Conservation (phyloP, 2,888 invertebrate genomes). For the Mimas tiliae region DNA sequence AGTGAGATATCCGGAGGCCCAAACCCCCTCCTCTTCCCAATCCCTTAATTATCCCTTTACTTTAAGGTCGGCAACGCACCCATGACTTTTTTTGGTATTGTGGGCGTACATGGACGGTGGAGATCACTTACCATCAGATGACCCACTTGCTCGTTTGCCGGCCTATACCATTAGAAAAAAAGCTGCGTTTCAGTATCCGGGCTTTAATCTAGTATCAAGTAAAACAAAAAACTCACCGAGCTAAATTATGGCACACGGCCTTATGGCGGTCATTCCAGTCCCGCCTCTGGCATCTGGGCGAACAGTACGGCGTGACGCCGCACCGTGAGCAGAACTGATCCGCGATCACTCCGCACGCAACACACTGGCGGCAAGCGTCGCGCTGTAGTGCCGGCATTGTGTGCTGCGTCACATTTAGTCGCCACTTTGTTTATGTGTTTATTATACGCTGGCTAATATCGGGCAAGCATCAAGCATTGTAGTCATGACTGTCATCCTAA, state of each 20-base stretch:
- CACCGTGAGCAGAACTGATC: conserved; percentile 64
- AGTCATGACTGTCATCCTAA: too few species aligned
- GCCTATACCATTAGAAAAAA: too few species aligned
- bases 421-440: not conserved
- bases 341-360: conserved; percentile 57
- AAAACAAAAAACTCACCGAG: conserved; percentile 50
- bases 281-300: conserved; percentile 56
- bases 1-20: too few species aligned
- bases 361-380: conserved; percentile 50
- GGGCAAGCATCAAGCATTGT: too few species aligned
- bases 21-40: too few species aligned
- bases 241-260: conserved; percentile 66
- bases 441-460: not conserved
- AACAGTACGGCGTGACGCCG: conserved; percentile 71
- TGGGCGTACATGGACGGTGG: too few species aligned
- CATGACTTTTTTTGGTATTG: too few species aligned
- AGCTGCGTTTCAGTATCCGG: too few species aligned
- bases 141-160: too few species aligned
- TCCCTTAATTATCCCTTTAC: too few species aligned
- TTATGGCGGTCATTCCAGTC: conserved; percentile 66
- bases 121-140: too few species aligned
- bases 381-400: conserved; percentile 67
- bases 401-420: conserved; percentile 47
- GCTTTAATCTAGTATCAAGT: not conserved
- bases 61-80: too few species aligned